phyloP scores from a whole-genome alignment of 2,797 vertebrate species.

The Sebastes vulpes region DNA sequence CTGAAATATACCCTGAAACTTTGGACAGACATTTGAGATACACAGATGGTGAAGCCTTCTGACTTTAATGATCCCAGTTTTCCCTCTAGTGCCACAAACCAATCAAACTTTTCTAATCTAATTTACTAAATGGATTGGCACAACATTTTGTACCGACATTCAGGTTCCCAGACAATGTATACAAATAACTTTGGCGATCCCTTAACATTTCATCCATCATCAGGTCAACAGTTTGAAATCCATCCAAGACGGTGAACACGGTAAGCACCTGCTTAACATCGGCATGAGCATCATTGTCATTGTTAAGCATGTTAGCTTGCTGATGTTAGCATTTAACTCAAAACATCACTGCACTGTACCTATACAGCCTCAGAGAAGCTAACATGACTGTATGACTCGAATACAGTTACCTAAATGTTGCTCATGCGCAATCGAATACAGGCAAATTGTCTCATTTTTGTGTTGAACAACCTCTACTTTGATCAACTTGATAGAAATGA shows the following conservation, averaged over 20 bases:
- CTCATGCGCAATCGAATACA: neutral
- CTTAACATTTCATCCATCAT: neutral
- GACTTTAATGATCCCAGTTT: neutral
- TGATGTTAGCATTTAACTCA: neutral
- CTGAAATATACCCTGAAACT: too few species aligned
- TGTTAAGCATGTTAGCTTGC: neutral
- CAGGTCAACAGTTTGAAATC: neutral
- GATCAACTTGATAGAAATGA: neutral
- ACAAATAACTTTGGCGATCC: neutral
- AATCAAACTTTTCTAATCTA: neutral
- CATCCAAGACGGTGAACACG: neutral
- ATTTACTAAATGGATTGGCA: neutral
- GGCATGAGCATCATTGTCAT: neutral
- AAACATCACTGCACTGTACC: too few species aligned
- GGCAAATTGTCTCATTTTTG: neutral
- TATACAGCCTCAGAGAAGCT: too few species aligned
- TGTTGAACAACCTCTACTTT: neutral
- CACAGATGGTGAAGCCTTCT: neutral
- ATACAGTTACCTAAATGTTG: too few species aligned
- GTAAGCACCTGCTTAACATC: neutral
- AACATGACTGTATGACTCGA: neutral
- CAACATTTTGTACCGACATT: neutral
- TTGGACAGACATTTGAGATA: too few species aligned
- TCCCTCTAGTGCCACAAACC: neutral
- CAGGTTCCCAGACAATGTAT: neutral